Evolutionary conservation across 2,888 invertebrate species (phyloP).

Genomic region (Melinaea marsaeus): DNA sequence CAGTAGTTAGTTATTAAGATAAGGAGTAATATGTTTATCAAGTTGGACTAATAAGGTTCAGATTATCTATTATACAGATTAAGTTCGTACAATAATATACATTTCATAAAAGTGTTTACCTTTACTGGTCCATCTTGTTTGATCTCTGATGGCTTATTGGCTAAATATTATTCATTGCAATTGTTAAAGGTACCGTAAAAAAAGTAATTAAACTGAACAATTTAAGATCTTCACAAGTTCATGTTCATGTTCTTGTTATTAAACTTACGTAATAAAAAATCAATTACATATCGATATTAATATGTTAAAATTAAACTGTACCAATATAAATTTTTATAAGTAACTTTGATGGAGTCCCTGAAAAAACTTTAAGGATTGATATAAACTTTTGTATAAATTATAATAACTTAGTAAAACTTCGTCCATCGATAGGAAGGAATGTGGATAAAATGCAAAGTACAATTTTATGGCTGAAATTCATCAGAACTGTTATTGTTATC

Average conservation of each 20-base stretch:
- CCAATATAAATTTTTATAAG: slow-evolving; percentile 17
- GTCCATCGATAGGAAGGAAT: slow-evolving; percentile 22
- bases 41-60: no score
- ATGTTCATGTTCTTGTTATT: no score
- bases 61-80: no score
- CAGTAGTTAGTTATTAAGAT: no score
- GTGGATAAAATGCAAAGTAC: slow-evolving; percentile 30
- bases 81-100: no score
- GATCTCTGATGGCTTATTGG: not conserved
- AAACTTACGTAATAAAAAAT: no score
- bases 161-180: not conserved
- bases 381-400: slow-evolving; percentile 30
- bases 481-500: slow-evolving; percentile 28
- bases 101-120: no score
- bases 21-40: no score
- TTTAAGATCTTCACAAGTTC: no score
- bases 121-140: not conserved
- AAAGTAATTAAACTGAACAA: slow-evolving; percentile 5
- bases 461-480: slow-evolving; percentile 28
- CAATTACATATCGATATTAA: not conserved
- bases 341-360: slow-evolving; percentile 22
- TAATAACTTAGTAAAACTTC: slow-evolving; percentile 26
- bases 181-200: not conserved
- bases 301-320: slow-evolving; percentile 26
- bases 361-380: slow-evolving; percentile 29